phyloP scores from a whole-genome alignment of 2,888 invertebrate genomes.

The Alentia gelatinosa region DNA sequence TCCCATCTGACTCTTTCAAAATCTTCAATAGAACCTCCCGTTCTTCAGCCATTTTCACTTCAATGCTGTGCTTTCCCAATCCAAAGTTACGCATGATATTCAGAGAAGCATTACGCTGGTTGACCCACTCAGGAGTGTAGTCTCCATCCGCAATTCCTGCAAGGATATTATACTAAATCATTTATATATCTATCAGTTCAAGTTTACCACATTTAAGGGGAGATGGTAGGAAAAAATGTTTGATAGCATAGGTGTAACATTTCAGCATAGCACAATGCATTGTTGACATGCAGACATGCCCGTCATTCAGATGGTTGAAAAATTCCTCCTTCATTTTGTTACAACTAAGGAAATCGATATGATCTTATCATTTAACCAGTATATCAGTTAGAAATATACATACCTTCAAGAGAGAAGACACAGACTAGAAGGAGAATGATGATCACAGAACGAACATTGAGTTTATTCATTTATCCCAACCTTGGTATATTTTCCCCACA shows the following conservation, averaged over 20 bases:
- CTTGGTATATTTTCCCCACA: no score
- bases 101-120: conserved; percentile 8
- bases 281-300: no score
- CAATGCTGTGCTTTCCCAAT: conserved; percentile 35
- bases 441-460: background rate
- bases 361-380: no score
- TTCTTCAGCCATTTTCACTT: conserved; percentile 18
- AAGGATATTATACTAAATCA: background rate
- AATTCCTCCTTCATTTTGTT: no score
- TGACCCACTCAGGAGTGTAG: conserved; percentile 19
- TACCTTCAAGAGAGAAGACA: background rate
- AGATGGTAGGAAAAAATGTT: no score
- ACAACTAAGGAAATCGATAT: background rate
- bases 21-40: background rate
- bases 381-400: background rate
- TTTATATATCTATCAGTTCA: no score
- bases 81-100: background rate
- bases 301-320: no score
- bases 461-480: no score
- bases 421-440: background rate
- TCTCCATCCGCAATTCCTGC: conserved; percentile 39
- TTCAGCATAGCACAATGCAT: no score
- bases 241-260: no score
- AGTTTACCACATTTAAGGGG: no score
- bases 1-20: background rate